Evolutionary conservation across 2,888 invertebrate genomes (phyloP).

Genomic region (Apotomis turbidana): DNA sequence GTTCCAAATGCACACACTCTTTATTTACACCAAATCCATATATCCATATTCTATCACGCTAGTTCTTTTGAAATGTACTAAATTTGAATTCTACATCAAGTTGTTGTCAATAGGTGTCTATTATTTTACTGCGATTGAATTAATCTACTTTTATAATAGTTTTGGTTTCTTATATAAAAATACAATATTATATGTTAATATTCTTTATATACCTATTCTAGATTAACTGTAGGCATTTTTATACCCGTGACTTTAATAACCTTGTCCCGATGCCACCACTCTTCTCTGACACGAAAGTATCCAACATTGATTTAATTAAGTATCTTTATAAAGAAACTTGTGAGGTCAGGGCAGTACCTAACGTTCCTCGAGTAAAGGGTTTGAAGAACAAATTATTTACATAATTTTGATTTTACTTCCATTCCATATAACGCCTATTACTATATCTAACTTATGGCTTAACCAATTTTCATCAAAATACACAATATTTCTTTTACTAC

Average conservation of each 20-base stretch:
- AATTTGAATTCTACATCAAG: slow-evolving; percentile 26
- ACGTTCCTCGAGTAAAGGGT: slow-evolving; percentile 57
- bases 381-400: slow-evolving; percentile 57
- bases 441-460: neutral
- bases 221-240: slow-evolving; percentile 18
- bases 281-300: neutral
- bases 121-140: slow-evolving; percentile 32
- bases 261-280: slow-evolving; percentile 4
- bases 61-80: slow-evolving; percentile 31
- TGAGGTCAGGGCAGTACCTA: neutral
- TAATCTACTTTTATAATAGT: slow-evolving; percentile 47
- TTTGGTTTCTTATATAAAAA: slow-evolving; percentile 73
- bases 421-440: neutral
- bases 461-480: slow-evolving; percentile 1
- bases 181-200: slow-evolving; percentile 53
- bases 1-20: slow-evolving; percentile 74
- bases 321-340: neutral
- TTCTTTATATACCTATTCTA: slow-evolving; percentile 22
- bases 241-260: slow-evolving; percentile 21
- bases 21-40: slow-evolving; percentile 56
- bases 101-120: neutral
- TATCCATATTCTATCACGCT: slow-evolving; percentile 43
- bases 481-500: neutral
- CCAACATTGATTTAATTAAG: neutral
- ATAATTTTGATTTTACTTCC: slow-evolving; percentile 54